A percentile compares a stretch with the other conserved stretches of the same genome.
Evolutionary conservation across 2,113 vertebrate species (phyloP).

Genomic region (Phoxinus phoxinus): DNA sequence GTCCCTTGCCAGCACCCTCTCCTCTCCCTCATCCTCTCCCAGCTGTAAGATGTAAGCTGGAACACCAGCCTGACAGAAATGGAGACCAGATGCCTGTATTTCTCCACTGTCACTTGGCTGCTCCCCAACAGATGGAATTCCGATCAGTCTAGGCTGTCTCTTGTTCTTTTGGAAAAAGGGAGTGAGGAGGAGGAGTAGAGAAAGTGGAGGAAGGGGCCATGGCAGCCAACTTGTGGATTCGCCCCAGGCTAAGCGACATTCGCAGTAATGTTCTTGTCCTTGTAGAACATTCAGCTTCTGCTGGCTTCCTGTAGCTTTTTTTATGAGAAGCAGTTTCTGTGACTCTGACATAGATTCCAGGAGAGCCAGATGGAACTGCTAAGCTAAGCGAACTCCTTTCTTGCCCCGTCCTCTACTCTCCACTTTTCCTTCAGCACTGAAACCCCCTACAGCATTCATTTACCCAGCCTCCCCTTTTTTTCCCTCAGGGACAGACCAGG

Average conservation of each 20-base stretch:
- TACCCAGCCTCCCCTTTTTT: slow-evolving; percentile 67
- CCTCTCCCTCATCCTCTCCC: slow-evolving; percentile 80
- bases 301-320: slow-evolving; percentile 95
- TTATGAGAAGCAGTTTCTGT: slow-evolving; percentile 99
- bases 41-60: slow-evolving; percentile 88
- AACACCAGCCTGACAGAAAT: slow-evolving; percentile 86
- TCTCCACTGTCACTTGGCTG: slow-evolving; percentile 91
- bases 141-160: slow-evolving; percentile 83
- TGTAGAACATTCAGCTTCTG: slow-evolving; percentile 99
- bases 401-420: slow-evolving; percentile 71
- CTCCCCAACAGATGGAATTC: slow-evolving; percentile 97
- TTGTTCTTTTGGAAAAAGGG: slow-evolving; percentile 38
- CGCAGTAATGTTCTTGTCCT: slow-evolving; percentile 99
- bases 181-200: slow-evolving; percentile 71
- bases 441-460: slow-evolving; percentile 69
- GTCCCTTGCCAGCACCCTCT: slow-evolving; percentile 45
- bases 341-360: slow-evolving; percentile 93
- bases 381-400: slow-evolving; percentile 70
- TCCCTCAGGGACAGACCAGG: slow-evolving; percentile 73
- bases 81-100: slow-evolving; percentile 94
- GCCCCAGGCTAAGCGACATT: slow-evolving; percentile 96
- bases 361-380: slow-evolving; percentile 96
- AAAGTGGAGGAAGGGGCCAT: slow-evolving; percentile 82
- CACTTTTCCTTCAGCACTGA: slow-evolving; percentile 55
- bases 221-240: slow-evolving; percentile 94